Conservation (phyloP, 1,140 invertebrate genomes). For the Tetranychus cinnabarinus region DNA sequence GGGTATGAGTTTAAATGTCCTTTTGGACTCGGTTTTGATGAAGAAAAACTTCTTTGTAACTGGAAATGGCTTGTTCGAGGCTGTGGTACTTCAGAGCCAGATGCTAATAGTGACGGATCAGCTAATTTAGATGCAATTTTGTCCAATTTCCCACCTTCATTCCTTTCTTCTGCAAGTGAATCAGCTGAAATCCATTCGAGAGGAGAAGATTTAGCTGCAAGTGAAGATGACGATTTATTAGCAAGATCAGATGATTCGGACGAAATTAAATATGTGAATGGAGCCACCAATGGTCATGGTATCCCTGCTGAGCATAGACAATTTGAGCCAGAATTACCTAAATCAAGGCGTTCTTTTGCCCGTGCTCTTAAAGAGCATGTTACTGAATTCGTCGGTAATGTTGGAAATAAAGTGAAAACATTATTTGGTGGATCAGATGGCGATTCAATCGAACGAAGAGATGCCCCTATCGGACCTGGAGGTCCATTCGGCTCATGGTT, state of each 20-base stretch:
- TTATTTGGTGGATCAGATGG: background rate
- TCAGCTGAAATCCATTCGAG: background rate
- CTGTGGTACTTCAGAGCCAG: conserved; percentile 23
- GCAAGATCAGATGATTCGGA: background rate
- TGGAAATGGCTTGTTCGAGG: conserved; percentile 53
- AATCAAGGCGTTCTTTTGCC: background rate
- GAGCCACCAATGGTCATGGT: background rate
- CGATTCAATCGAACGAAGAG: background rate
- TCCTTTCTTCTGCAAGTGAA: background rate
- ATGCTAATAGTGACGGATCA: conserved; percentile 4
- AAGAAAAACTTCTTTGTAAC: conserved; percentile 40
- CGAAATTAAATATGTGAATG: background rate
- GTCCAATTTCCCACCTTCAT: background rate
- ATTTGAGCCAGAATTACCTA: background rate
- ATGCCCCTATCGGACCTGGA: background rate
- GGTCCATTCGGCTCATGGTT: background rate
- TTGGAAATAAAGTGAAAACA: background rate
- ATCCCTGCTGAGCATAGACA: background rate
- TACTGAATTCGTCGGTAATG: background rate
- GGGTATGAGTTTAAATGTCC: conserved; percentile 62
- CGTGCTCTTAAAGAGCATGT: background rate
- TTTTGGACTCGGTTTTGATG: conserved; percentile 52
- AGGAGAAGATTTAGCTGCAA: background rate
- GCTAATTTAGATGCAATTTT: background rate
- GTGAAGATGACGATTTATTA: conserved; percentile 1